Conservation (phyloP, 2,888 invertebrate species). For the Drosophila kuntzei region DNA sequence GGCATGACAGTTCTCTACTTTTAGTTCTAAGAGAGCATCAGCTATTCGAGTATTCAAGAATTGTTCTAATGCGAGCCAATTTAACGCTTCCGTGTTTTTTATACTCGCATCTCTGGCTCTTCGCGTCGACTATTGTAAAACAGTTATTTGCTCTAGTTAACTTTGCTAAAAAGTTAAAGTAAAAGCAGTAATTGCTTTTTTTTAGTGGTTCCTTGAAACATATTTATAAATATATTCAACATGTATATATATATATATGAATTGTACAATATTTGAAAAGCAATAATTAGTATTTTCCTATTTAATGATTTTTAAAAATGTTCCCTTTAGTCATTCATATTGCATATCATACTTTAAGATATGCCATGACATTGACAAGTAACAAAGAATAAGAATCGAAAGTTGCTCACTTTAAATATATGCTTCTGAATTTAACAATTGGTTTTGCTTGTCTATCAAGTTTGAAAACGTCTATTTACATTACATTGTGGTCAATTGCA, state of each 20-base stretch:
- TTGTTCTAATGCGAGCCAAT: slow-evolving; percentile 48
- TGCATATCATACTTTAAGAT: too few relatives aligned
- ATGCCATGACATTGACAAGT: too few relatives aligned
- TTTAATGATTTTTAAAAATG: not conserved
- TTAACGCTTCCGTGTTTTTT: slow-evolving; percentile 69
- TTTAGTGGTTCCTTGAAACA: too few relatives aligned
- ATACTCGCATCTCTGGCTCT: slow-evolving; percentile 50
- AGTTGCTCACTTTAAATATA: not conserved
- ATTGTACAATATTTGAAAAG: not conserved
- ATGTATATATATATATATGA: too few relatives aligned
- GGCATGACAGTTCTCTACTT: not conserved
- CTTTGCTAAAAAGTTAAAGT: slow-evolving; percentile 13
- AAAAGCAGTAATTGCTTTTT: too few relatives aligned
- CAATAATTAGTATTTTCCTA: not conserved
- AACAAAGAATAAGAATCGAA: not conserved
- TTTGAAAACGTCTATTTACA: not conserved
- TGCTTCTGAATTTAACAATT: not conserved
- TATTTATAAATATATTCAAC: too few relatives aligned
- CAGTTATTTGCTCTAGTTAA: slow-evolving; percentile 23
- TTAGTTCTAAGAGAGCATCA: not conserved
- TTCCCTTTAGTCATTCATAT: too few relatives aligned
- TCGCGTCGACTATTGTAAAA: slow-evolving; percentile 11
- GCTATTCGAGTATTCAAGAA: not conserved
- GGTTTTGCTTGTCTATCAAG: not conserved
- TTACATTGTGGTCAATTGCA: not conserved